phyloP scores from a whole-genome alignment of 1,140 invertebrate species.

The Ips typographus region DNA sequence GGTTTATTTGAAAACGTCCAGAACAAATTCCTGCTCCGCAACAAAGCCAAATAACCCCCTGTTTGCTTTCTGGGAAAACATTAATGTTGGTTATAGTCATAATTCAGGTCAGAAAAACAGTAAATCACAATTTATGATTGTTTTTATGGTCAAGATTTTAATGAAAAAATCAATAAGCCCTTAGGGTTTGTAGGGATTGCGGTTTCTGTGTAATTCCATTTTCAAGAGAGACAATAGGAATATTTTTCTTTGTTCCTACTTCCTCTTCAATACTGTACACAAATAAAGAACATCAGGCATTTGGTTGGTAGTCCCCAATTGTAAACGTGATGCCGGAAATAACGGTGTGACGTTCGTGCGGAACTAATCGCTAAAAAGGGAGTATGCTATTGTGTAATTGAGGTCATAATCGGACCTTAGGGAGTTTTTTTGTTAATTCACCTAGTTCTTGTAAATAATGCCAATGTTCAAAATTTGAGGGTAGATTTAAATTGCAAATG shows the following conservation, averaged over 20 bases:
- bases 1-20: slow-evolving; percentile 15
- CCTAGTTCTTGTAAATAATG: too few species aligned
- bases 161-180: too few species aligned
- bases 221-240: too few species aligned
- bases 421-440: too few species aligned
- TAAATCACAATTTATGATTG: too few species aligned
- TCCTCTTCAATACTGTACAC: neutral
- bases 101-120: too few species aligned
- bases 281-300: neutral
- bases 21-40: neutral
- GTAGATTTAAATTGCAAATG: too few species aligned
- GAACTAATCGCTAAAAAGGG: slow-evolving; percentile 16
- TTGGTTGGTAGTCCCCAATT: slow-evolving; percentile 1
- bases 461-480: too few species aligned
- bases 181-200: too few species aligned
- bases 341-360: slow-evolving; percentile 13
- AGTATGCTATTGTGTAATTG: neutral
- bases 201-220: too few species aligned
- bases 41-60: slow-evolving; percentile 1
- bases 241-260: too few species aligned
- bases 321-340: slow-evolving; percentile 14
- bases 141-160: too few species aligned
- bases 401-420: neutral
- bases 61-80: slow-evolving; percentile 8
- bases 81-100: neutral